Evolutionary conservation across 2,113 vertebrate genomes (phyloP).

Genomic region (Conger conger): DNA sequence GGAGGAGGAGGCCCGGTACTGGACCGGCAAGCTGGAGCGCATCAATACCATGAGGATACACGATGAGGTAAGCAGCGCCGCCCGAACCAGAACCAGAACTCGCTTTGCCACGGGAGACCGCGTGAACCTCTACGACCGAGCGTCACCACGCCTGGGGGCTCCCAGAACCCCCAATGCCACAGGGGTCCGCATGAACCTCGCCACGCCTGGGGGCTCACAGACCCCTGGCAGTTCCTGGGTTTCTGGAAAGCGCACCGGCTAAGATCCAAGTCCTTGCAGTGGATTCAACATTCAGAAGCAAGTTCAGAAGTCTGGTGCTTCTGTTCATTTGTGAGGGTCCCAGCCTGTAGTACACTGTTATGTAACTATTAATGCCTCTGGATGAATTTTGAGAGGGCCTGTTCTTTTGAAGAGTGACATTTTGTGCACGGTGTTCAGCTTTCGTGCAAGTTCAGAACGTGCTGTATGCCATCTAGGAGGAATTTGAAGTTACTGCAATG

Average conservation of each 20-base stretch:
- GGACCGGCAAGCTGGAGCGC: slow-evolving; percentile 87
- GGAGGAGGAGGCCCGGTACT: slow-evolving; percentile 95
- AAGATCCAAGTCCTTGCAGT: not conserved
- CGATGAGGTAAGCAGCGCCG: slow-evolving; percentile 74
- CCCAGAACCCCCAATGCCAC: no score
- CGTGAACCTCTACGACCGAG: not conserved
- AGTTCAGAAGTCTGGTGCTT: not conserved
- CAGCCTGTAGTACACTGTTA: not conserved
- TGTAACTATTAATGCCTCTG: not conserved
- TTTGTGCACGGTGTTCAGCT: not conserved
- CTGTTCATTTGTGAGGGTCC: not conserved
- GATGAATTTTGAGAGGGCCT: not conserved
- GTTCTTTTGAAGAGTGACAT: not conserved
- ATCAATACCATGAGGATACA: slow-evolving; percentile 82
- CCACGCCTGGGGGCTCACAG: no score
- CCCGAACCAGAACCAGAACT: not conserved
- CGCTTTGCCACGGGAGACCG: not conserved
- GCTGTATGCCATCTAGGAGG: not conserved
- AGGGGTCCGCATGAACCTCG: no score
- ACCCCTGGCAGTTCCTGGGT: not conserved
- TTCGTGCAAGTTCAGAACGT: not conserved
- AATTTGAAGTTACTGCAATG: not conserved
- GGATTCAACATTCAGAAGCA: not conserved
- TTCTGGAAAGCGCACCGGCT: not conserved
- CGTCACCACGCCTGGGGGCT: no score